phyloP scores from a whole-genome alignment of 2,888 invertebrate species.

The Drosophila neotestacea region DNA sequence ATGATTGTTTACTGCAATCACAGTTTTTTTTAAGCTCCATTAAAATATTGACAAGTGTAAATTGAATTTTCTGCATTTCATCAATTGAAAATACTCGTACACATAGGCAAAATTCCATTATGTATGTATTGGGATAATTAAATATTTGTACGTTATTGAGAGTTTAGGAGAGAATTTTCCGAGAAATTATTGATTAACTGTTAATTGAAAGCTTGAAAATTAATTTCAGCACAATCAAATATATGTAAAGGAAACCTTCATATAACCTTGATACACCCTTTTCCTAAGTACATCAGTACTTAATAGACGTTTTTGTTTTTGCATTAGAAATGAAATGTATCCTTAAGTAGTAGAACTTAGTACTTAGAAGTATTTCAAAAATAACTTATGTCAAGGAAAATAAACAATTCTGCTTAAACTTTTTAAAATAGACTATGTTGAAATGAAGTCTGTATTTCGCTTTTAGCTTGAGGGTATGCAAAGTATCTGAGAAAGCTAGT shows the following conservation, averaged over 20 bases:
- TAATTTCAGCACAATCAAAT: not conserved
- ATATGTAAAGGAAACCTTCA: not conserved
- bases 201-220: not conserved
- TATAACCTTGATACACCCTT: not conserved
- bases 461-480: not conserved
- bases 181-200: not conserved
- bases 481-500: slow-evolving; percentile 6
- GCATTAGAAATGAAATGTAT: too few species aligned
- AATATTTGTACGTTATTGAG: not conserved
- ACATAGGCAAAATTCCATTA: not conserved
- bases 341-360: too few species aligned
- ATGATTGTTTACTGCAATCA: not conserved
- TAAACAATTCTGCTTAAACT: not conserved
- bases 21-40: not conserved
- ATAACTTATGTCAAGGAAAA: not conserved
- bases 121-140: not conserved
- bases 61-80: not conserved
- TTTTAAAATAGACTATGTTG: too few species aligned
- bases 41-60: not conserved
- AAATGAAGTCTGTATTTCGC: too few species aligned
- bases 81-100: not conserved
- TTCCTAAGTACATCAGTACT: too few species aligned
- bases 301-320: too few species aligned
- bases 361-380: too few species aligned
- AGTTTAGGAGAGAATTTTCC: not conserved